phyloP scores from a whole-genome alignment of 2,888 invertebrate species.

The Archips crataeganus region DNA sequence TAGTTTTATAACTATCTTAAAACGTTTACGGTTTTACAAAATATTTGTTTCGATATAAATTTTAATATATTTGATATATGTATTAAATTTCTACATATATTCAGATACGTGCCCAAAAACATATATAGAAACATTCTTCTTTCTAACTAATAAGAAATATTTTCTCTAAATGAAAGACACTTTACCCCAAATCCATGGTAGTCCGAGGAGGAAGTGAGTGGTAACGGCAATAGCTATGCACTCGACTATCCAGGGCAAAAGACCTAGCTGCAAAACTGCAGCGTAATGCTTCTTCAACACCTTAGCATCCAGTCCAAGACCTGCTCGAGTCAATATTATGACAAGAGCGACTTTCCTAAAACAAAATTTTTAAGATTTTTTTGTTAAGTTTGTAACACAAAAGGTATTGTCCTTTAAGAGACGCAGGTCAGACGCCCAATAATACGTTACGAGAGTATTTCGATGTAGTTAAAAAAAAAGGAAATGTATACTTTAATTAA shows the following conservation, averaged over 20 bases:
- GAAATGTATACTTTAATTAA: too few species aligned
- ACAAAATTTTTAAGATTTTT: slow-evolving; percentile 37
- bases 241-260: slow-evolving; percentile 92
- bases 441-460: too few species aligned
- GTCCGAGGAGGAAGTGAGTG: slow-evolving; percentile 88
- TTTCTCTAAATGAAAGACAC: neutral
- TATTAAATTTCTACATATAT: too few species aligned
- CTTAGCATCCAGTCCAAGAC: slow-evolving; percentile 92
- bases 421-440: too few species aligned
- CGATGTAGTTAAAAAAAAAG: too few species aligned
- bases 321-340: slow-evolving; percentile 93
- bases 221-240: slow-evolving; percentile 86
- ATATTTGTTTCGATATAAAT: too few species aligned
- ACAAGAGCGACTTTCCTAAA: slow-evolving; percentile 92
- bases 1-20: too few species aligned
- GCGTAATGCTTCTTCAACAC: slow-evolving; percentile 90
- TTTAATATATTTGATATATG: too few species aligned
- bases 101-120: too few species aligned
- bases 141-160: neutral
- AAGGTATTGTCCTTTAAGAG: too few species aligned
- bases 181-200: slow-evolving; percentile 92
- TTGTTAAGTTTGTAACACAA: neutral
- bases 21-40: too few species aligned
- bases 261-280: slow-evolving; percentile 90
- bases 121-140: neutral